Percentiles rank a stretch among this genome's conserved stretches.
These are phyloP conservation scores for Liopterus haemorrhoidalis DNA, from an alignment of 2,888 invertebrate genomes.

Conservation along the genomic window DNA sequence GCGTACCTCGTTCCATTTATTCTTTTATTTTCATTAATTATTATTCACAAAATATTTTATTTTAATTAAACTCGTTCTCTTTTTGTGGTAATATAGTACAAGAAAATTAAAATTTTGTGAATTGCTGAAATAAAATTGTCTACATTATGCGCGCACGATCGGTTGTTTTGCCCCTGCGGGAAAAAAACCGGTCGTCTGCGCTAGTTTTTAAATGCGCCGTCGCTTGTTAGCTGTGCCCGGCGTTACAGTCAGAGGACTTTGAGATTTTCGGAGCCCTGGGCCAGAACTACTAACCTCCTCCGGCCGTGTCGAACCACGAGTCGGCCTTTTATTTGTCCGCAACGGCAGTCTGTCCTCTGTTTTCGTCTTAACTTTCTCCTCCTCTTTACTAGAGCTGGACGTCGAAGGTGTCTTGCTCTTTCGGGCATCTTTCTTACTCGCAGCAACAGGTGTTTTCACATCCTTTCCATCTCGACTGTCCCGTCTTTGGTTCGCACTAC, in stretches of 20 bases:
- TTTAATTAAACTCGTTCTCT: no score
- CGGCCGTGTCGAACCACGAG: conserved; percentile 45
- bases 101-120: background rate
- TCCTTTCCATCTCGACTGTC: conserved; percentile 42
- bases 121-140: no score
- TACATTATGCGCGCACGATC: background rate
- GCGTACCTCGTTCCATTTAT: background rate
- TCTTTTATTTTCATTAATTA: background rate
- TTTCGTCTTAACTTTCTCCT: conserved; percentile 32
- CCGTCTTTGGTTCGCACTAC: conserved; percentile 36
- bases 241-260: conserved; percentile 42
- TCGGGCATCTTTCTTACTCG: conserved; percentile 39
- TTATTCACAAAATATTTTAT: background rate
- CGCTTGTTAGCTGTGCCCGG: conserved; percentile 37
- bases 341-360: conserved; percentile 34
- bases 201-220: conserved; percentile 34
- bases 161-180: background rate
- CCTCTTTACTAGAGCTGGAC: conserved; percentile 31
- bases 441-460: conserved; percentile 27
- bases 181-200: background rate
- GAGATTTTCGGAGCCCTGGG: conserved; percentile 35
- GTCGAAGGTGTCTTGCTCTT: conserved; percentile 41
- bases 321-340: conserved; percentile 40
- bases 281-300: conserved; percentile 44
- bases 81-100: no score